Evolutionary conservation across 1,140 invertebrate species (phyloP).

Genomic region (Bombus confusus): DNA sequence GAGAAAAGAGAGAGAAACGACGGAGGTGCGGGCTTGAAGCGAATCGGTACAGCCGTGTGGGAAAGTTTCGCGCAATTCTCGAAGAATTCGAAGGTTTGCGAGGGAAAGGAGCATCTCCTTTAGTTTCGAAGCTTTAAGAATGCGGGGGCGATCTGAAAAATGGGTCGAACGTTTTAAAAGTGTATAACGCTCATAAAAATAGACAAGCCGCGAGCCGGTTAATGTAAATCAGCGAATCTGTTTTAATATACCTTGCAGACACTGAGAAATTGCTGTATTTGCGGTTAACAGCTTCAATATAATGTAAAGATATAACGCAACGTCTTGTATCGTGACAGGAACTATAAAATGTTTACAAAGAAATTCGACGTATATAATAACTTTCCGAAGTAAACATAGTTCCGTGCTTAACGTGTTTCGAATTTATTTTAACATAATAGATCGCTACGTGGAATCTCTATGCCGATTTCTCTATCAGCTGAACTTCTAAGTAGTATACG

Average conservation of each 20-base stretch:
- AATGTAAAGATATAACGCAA: neutral
- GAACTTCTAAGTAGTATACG: neutral
- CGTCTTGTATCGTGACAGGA: neutral
- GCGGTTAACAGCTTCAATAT: neutral
- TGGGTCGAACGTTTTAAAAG: slow-evolving; percentile 37
- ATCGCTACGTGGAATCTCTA: neutral
- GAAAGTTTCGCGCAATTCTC: slow-evolving; percentile 12
- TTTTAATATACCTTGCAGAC: slow-evolving; percentile 4
- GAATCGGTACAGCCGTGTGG: neutral
- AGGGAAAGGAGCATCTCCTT: slow-evolving; percentile 10
- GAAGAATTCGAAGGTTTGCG: neutral
- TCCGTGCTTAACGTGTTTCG: too few species aligned
- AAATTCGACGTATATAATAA: neutral
- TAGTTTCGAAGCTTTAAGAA: slow-evolving; percentile 15
- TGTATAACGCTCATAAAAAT: slow-evolving; percentile 26
- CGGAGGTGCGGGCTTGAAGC: neutral
- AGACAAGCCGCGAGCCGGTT: neutral
- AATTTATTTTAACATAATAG: neutral
- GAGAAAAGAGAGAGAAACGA: neutral
- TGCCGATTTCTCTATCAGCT: neutral
- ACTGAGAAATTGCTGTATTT: slow-evolving; percentile 4
- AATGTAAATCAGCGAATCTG: slow-evolving; percentile 12
- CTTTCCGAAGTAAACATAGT: neutral
- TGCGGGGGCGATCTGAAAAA: slow-evolving; percentile 8
- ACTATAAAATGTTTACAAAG: neutral